Base-by-base conservation (phyloP, 2,888 invertebrate genomes). In the Amphipyra tragopoginis region DNA sequence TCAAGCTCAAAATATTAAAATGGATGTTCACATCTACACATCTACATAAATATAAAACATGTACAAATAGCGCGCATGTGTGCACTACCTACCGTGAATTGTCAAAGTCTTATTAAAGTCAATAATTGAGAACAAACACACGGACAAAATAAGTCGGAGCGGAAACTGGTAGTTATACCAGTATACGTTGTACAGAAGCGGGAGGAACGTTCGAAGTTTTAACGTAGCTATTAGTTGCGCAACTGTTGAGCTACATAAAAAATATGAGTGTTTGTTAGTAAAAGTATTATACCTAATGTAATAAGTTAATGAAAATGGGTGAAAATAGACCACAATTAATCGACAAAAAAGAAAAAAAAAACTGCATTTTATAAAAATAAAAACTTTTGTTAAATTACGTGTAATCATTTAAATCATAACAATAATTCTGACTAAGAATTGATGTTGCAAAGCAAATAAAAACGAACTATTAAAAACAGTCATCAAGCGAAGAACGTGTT, bases 21-120 rank as follows among this genome's bases (percentile, higher is more conserved):
- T 13, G 21, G 5, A 49, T 21, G 8, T 33, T 33, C 9, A 13
- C 29, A 55, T n/a, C 29, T 8, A 48, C 39, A 56, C 43, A 59
- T 52, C 33, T 66, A 55, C 57, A 55, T 51, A 58, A 53, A 64
- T 60, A 55, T 51, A 58, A 53, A 64, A 59, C 57, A 55, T 69
- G 62, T 56, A 44, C 60, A 76, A 77, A 79, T 65, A 73, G 21
- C 15, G 34, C 36, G n/a, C 56, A 55, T 68, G 80, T 80, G 79
- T 83, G 62, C 42, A 56, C 63, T 77, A 75, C 76, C 79, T 80
- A 83, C 83, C 79, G 83, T 84, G 84, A 86, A 87, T 86, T 83
- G 85, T 85, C 88, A 84, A 86, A 83, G 86, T 78, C 85, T 86
- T 90, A 88, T 88, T 89, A 89, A 87, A 89, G 89, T 88, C 89